Conservation (phyloP, 30 jellyfish, hydroid and myxozoan genomes). For the Aurelia coerulea region DNA sequence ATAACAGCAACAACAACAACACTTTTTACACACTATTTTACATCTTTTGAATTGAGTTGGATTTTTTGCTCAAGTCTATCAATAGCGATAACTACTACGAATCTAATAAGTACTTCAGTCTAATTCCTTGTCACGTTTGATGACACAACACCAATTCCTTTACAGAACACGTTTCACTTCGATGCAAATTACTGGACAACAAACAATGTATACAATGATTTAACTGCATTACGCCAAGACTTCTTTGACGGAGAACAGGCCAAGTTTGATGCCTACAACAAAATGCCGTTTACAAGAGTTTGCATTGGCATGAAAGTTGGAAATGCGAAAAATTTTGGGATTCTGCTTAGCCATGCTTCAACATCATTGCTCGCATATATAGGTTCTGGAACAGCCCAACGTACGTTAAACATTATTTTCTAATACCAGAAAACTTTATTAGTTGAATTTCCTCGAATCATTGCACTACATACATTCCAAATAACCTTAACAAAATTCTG, state of each 20-base stretch:
- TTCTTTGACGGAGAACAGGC: constrained; percentile 49
- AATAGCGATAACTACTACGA: no score
- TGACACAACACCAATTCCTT: not conserved
- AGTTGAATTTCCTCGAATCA: no score
- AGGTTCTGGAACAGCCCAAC: not conserved
- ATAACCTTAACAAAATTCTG: no score
- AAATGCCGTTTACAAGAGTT: constrained; percentile 20
- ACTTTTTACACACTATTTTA: no score
- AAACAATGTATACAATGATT: constrained; percentile 42
- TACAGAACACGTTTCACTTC: constrained; percentile 20
- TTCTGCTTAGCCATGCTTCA: not conserved
- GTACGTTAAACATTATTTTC: constrained; percentile 5
- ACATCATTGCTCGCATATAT: constrained; percentile 12
- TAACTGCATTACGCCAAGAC: constrained; percentile 24
- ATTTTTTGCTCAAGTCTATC: no score
- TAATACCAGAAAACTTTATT: no score
- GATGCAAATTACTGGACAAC: constrained; percentile 50
- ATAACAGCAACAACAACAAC: no score
- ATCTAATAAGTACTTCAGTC: no score
- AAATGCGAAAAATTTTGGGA: not conserved
- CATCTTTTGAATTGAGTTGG: no score
- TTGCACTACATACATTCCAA: no score
- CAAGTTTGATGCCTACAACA: constrained; percentile 35
- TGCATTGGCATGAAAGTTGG: constrained; percentile 55
- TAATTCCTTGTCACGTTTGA: no score